These are phyloP conservation scores for Pectinophora gossypiella DNA, from an alignment of 1,140 invertebrate genomes.

Conservation along the genomic window DNA sequence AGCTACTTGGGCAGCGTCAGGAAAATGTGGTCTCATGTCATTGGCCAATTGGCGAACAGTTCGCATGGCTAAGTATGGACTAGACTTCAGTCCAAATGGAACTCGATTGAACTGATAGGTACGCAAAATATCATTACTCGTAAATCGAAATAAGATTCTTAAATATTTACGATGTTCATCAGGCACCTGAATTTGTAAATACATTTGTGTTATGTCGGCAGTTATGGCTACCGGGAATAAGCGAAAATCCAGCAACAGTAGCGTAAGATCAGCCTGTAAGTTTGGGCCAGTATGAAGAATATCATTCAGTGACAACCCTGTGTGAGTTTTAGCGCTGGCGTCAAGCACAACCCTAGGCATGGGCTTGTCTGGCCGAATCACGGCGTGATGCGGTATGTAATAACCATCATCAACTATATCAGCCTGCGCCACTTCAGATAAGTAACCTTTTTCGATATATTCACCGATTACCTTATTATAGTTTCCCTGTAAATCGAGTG, in stretches of 20 bases:
- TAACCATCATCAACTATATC: neutral
- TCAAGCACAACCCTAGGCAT: no score
- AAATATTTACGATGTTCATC: neutral
- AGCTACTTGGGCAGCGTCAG: neutral
- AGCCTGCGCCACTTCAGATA: neutral
- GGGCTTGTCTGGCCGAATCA: no score
- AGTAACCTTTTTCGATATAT: constrained; percentile 6
- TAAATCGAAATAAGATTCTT: constrained; percentile 35
- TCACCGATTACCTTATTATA: constrained; percentile 9
- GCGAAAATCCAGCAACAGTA: constrained; percentile 24
- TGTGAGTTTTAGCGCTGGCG: no score
- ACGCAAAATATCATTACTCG: constrained; percentile 7
- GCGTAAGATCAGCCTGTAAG: constrained; percentile 9
- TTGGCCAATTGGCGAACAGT: constrained; percentile 28
- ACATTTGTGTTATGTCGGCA: constrained; percentile 43
- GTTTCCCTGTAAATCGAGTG: neutral
- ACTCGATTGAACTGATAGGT: constrained; percentile 37
- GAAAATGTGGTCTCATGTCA: constrained; percentile 17
- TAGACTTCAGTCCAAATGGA: constrained; percentile 41
- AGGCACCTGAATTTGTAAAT: constrained; percentile 29
- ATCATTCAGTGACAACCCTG: constrained; percentile 6
- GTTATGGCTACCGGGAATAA: constrained; percentile 21
- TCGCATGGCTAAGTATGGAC: constrained; percentile 39
- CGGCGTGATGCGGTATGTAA: constrained; percentile 7
- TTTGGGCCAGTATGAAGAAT: constrained; percentile 9